Conservation (phyloP, 2,888 invertebrate genomes). For the Notodonta ziczac region DNA sequence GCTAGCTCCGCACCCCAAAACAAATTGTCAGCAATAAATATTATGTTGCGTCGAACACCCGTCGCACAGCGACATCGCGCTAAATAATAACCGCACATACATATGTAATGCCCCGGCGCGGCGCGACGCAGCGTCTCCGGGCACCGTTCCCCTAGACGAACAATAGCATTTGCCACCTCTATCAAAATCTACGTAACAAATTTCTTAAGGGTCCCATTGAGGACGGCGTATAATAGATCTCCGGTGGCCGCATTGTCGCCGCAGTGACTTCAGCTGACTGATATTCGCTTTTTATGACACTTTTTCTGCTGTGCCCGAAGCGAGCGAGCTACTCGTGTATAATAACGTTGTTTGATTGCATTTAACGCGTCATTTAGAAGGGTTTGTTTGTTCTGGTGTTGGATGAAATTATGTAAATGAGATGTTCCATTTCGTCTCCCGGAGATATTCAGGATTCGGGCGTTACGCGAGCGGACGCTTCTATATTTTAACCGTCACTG, state of each 20-base stretch:
- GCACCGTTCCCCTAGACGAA: slow-evolving; percentile 33
- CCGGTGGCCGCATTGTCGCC: slow-evolving; percentile 68
- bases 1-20: slow-evolving; percentile 58
- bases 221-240: slow-evolving; percentile 60
- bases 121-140: slow-evolving; percentile 22
- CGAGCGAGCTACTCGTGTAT: slow-evolving; percentile 63
- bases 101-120: slow-evolving; percentile 36
- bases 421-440: slow-evolving; percentile 40
- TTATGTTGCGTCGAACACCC: slow-evolving; percentile 12
- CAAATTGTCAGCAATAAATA: slow-evolving; percentile 65
- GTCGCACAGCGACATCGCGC: slow-evolving; percentile 13
- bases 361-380: slow-evolving; percentile 77
- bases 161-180: slow-evolving; percentile 59
- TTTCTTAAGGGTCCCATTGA: slow-evolving; percentile 74
- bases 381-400: slow-evolving; percentile 70
- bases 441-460: slow-evolving; percentile 16
- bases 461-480: not conserved
- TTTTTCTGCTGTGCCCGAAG: slow-evolving; percentile 57
- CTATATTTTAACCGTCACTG: slow-evolving; percentile 42
- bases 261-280: slow-evolving; percentile 59
- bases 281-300: slow-evolving; percentile 60
- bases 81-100: slow-evolving; percentile 45
- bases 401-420: slow-evolving; percentile 70
- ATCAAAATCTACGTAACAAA: slow-evolving; percentile 74
- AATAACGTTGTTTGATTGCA: slow-evolving; percentile 74